Evolutionary conservation across 2,888 invertebrate genomes (phyloP).

Genomic region (Heliconius ismenius): DNA sequence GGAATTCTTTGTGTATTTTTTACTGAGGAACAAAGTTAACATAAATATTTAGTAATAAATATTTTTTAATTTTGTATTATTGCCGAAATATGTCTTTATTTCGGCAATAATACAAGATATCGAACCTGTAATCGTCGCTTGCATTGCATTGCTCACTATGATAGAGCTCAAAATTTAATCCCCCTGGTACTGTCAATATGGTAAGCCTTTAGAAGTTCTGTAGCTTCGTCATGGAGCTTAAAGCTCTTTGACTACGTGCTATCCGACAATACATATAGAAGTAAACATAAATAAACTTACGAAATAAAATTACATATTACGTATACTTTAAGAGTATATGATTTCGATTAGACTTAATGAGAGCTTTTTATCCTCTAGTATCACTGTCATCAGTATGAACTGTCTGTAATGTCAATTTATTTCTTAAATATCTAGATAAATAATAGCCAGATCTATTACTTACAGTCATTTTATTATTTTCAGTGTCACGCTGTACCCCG

Average conservation of each 20-base stretch:
- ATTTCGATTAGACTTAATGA: not conserved
- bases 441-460: not conserved
- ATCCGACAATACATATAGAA: slow-evolving; percentile 21
- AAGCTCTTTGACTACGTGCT: slow-evolving; percentile 38
- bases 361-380: not conserved
- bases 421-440: not conserved
- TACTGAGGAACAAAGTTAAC: not conserved
- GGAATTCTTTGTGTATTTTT: not conserved
- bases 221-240: slow-evolving; percentile 33
- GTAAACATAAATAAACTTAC: slow-evolving; percentile 12
- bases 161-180: slow-evolving; percentile 43
- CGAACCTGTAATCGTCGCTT: too few relatives aligned
- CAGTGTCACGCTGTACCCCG: too few relatives aligned
- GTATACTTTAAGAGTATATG: too few relatives aligned
- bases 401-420: not conserved
- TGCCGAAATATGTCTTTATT: too few relatives aligned
- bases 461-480: too few relatives aligned
- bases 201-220: slow-evolving; percentile 42
- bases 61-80: not conserved
- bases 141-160: not conserved
- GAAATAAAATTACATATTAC: not conserved
- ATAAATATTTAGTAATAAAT: too few relatives aligned
- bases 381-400: not conserved
- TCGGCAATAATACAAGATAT: too few relatives aligned
- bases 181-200: slow-evolving; percentile 43